Evolutionary conservation across 1,140 invertebrate genomes (phyloP), one percentile per base, ranked within the genome.

Genomic region (Cepaea nemoralis): DNA sequence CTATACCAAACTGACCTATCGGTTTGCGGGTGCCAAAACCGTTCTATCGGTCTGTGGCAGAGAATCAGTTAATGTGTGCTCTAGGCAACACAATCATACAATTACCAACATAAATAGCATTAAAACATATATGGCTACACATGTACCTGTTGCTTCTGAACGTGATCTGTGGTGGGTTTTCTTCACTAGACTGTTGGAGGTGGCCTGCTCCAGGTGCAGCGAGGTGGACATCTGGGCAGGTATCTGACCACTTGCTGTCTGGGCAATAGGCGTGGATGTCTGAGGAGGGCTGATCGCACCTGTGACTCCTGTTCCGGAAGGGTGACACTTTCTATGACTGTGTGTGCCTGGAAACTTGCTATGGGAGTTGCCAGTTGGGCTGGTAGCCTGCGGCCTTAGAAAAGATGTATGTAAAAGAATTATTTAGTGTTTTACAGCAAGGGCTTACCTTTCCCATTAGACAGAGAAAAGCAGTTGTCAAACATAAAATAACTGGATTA

Each of bases 131-230:
- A 45, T 19, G 19, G 42, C 42, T 45, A 45, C 19, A 10, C 55
- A 33, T 48, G 19, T 91, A 90, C 94, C 94, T 85, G 96, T 97
- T 48, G 97, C 97, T 92, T 98, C 97, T 59, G 96, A 98, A 87
- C 96, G 94, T 69, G 97, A 98, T 86, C 97, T 94, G 90, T 97
- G 94, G 91, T 97, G 96, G 70, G 93, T 94, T 92, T 94, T 95
- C 82, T 88, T 88, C 77, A 85, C 82, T 24, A 81, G 81, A 27
- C 82, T 35, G 33, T 84, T 59, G 33, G 77, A 63, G 19, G 66
- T 42, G 12, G 42, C 48, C 37, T 80, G 67, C 3, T 69, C 40
- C 2, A 55, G 67, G 45, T 80, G 84, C 33, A 76, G 82, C 24
- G 76, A 59, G 40, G 81, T 73, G 59, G 84, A 76, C 55, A 80